phyloP scores from a whole-genome alignment of 2,797 vertebrate genomes.

The Sylvilagus floridanus region DNA sequence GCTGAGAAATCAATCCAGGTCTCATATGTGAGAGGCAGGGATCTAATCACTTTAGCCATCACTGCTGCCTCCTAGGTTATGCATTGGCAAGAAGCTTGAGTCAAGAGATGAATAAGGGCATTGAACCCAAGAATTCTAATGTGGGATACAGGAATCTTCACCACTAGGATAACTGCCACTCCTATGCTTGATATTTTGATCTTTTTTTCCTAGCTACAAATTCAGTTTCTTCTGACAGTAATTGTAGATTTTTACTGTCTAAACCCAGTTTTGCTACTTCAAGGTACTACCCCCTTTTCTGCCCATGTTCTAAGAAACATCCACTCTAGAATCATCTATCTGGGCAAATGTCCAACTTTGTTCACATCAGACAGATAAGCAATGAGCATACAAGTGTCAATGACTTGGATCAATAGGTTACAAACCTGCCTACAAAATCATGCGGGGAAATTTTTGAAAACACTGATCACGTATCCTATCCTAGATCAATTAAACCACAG shows the following conservation, averaged over 20 bases:
- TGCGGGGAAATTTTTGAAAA: conserved; percentile 5
- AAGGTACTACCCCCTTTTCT: neutral
- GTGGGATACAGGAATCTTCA: too few relatives aligned
- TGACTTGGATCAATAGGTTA: neutral
- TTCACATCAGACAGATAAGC: neutral
- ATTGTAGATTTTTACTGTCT: neutral
- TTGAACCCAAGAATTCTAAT: too few relatives aligned
- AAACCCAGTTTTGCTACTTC: conserved; percentile 8
- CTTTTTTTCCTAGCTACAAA: neutral
- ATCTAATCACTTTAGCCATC: too few relatives aligned
- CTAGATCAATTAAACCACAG: neutral
- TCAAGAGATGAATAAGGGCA: too few relatives aligned
- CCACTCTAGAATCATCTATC: neutral
- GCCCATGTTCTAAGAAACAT: neutral
- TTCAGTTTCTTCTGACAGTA: neutral
- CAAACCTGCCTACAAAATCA: neutral
- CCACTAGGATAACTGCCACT: too few relatives aligned
- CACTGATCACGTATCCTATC: neutral
- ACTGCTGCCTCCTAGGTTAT: too few relatives aligned
- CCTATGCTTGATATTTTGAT: neutral
- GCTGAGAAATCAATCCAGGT: too few relatives aligned
- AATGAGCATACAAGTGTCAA: neutral
- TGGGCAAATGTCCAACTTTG: neutral
- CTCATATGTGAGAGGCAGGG: too few relatives aligned
- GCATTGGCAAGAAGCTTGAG: too few relatives aligned